Base-by-base conservation (phyloP, 2,888 invertebrate species). In the Monopis laevigella region DNA sequence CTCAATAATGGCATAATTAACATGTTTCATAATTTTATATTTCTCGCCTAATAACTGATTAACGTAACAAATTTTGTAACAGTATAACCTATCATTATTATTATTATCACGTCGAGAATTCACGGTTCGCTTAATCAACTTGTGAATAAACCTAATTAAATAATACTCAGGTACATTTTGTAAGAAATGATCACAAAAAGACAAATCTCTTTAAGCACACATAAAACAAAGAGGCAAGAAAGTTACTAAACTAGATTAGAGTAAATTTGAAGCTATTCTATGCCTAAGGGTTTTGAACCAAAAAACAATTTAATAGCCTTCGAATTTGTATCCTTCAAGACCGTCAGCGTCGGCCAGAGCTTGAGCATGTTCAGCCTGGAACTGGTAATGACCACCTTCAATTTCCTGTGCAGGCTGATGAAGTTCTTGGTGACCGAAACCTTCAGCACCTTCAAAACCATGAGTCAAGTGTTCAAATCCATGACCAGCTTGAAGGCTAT, bases 281-380 rank as follows among this genome's bases (percentile, higher is more conserved):
- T 2, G 8, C 21, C 12, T n/a, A 36, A 12, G 17, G 2, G 24
- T 10, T 24, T 32, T 12, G 5, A 12, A 45, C 48, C 55, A 24
- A 56, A 57, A 56, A 52, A 50, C 46, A 47, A 46, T 39, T 70
- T 74, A 74, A 53, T 75, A 77, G 50, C 66, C 64, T 45, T 66
- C 71, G 48, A 62, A 68, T 53, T 74, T 69, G 61, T 77, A 74
- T 36, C 67, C 65, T 49, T 74, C 75, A 14, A 62, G 70, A 47
- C 65, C 66, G 46, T 66, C 59, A 28, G 43, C 42, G 2, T 58
- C 65, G n/a, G 59, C 58, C 21, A 64, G 53, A 29, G 57, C 59
- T 19, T 74, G 69, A 3, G 52, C 56, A 21, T 69, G 67, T 24
- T 69, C 65, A 13, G 58, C 51, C 30, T 43, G 43, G 49, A 54